Evolutionary conservation across 2,113 vertebrate genomes (phyloP).

Genomic region (Corythornis madagascariensis): DNA sequence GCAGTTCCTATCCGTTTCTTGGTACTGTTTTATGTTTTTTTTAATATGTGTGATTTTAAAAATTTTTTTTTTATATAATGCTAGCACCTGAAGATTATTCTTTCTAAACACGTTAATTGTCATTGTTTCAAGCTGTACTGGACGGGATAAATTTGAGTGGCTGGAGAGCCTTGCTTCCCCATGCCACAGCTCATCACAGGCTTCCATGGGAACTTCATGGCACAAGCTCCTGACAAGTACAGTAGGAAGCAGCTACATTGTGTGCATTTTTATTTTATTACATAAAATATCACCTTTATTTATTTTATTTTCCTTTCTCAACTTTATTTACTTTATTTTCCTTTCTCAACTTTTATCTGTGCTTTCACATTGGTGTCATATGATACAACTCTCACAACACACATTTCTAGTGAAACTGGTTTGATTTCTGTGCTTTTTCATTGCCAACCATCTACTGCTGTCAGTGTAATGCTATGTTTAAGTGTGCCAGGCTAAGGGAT

Average conservation of each 20-base stretch:
- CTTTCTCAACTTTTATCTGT: neutral
- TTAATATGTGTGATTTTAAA: neutral
- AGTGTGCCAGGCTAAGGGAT: neutral
- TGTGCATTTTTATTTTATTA: neutral
- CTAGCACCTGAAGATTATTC: neutral
- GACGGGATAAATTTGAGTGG: neutral
- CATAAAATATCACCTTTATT: neutral
- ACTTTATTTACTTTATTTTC: neutral
- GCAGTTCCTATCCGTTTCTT: neutral
- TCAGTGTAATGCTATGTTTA: neutral
- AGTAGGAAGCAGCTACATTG: neutral
- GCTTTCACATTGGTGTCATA: neutral
- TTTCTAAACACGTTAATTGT: neutral
- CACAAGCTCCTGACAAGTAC: neutral
- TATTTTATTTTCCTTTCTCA: neutral
- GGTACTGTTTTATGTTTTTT: neutral
- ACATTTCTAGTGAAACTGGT: neutral
- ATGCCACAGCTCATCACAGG: neutral
- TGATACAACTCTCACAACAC: neutral
- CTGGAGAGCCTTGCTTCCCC: neutral
- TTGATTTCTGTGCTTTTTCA: neutral
- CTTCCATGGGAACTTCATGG: constrained; percentile 8
- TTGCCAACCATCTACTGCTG: neutral
- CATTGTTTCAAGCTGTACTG: neutral
- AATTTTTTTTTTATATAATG: neutral